A percentile compares a stretch with the other conserved stretches of the same genome.
Evolutionary conservation across 2,888 invertebrate species (phyloP).

Genomic region (Alsophila aescularia): DNA sequence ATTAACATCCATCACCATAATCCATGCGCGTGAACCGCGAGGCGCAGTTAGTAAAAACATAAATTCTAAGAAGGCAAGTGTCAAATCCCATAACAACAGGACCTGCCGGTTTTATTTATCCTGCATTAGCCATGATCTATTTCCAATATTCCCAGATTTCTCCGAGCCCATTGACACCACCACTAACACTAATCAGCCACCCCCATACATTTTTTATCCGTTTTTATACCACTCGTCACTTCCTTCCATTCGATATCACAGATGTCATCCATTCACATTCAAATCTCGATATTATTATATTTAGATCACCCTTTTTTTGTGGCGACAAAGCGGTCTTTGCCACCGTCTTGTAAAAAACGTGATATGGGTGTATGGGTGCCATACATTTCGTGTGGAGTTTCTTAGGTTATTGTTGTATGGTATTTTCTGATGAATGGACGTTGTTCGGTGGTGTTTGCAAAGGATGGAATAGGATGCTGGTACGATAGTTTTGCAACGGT

Average conservation of each 20-base stretch:
- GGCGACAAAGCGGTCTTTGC: slow-evolving; percentile 38
- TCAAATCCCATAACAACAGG: too few species aligned
- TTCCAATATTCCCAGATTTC: slow-evolving; percentile 2
- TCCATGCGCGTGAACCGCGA: too few species aligned
- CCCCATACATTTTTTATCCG: slow-evolving; percentile 48
- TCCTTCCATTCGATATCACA: slow-evolving; percentile 65
- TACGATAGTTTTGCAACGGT: too few species aligned
- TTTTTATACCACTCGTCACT: slow-evolving; percentile 56
- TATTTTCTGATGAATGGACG: slow-evolving; percentile 1
- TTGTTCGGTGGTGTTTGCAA: neutral
- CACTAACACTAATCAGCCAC: slow-evolving; percentile 52
- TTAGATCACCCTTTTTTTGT: slow-evolving; percentile 67
- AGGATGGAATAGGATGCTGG: too few species aligned
- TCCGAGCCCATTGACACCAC: slow-evolving; percentile 32
- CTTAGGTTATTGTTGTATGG: neutral
- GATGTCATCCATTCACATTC: slow-evolving; percentile 70
- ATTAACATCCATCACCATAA: too few species aligned
- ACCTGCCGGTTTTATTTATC: too few species aligned
- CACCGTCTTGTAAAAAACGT: slow-evolving; percentile 39
- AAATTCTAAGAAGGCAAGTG: too few species aligned
- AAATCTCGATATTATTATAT: slow-evolving; percentile 72
- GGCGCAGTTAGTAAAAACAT: too few species aligned
- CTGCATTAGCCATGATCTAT: too few species aligned
- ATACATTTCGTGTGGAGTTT: slow-evolving; percentile 3
- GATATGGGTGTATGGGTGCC: slow-evolving; percentile 19